Conservation (phyloP, 1,140 invertebrate genomes). For the Drosophila takahashii region DNA sequence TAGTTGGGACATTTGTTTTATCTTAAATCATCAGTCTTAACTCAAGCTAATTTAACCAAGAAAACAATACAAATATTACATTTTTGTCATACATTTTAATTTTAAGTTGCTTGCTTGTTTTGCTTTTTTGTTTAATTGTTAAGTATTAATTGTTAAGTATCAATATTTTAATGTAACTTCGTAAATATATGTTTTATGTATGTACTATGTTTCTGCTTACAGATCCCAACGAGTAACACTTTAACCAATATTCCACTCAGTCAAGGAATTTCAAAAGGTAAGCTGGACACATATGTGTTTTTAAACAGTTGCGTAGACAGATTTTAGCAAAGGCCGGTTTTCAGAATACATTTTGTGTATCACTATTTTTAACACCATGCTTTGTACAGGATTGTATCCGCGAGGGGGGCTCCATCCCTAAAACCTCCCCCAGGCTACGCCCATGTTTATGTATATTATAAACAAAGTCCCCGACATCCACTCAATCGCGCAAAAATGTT, state of each 20-base stretch:
- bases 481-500: constrained; percentile 49
- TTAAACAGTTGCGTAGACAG: too few species aligned
- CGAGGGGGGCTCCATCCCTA: too few species aligned
- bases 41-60: constrained; percentile 1
- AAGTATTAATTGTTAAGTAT: too few species aligned
- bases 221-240: constrained; percentile 65
- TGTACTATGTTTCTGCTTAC: constrained; percentile 34
- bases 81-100: too few species aligned
- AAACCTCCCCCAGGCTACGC: too few species aligned
- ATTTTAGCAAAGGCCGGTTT: too few species aligned
- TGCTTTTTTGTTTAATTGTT: too few species aligned
- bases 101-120: too few species aligned
- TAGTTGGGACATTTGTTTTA: not conserved
- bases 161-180: not conserved
- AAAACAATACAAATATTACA: not conserved
- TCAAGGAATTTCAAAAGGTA: constrained; percentile 58
- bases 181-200: not conserved
- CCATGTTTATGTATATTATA: constrained; percentile 17
- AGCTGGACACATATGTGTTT: constrained; percentile 19
- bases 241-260: constrained; percentile 37
- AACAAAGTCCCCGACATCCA: constrained; percentile 27
- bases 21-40: not conserved
- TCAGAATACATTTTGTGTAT: too few species aligned
- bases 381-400: too few species aligned
- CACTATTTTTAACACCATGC: too few species aligned